phyloP scores from a whole-genome alignment of 2,888 invertebrate genomes.

The Cryptus armator region DNA sequence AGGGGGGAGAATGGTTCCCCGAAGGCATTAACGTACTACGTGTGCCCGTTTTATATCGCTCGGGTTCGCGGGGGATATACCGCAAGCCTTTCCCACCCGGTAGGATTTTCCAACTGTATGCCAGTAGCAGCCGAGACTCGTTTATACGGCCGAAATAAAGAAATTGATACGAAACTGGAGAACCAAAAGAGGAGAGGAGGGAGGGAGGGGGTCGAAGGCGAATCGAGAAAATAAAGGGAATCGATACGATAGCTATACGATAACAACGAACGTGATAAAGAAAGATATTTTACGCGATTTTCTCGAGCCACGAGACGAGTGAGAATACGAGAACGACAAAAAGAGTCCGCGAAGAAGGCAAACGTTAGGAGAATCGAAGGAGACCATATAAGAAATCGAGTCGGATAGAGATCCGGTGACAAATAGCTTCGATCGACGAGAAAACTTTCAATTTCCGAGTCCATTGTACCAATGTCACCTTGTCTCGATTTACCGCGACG shows the following conservation, averaged over 20 bases:
- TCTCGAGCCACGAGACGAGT: background rate
- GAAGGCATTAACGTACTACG: slow-evolving; percentile 70
- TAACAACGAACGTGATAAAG: slow-evolving; percentile 52
- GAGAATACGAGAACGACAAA: background rate
- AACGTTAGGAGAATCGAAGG: slow-evolving; percentile 24
- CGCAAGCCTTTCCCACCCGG: slow-evolving; percentile 4
- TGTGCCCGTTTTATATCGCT: slow-evolving; percentile 58
- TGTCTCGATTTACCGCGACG: slow-evolving; percentile 14
- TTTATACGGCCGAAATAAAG: slow-evolving; percentile 63
- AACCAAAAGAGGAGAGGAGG: background rate
- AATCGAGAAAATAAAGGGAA: slow-evolving; percentile 56
- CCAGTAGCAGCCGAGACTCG: slow-evolving; percentile 39
- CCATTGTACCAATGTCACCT: slow-evolving; percentile 62
- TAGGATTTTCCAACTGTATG: slow-evolving; percentile 44
- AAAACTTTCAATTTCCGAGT: slow-evolving; percentile 78
- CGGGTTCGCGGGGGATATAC: slow-evolving; percentile 27
- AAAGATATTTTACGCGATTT: slow-evolving; percentile 58
- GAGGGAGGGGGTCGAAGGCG: background rate
- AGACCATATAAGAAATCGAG: slow-evolving; percentile 22
- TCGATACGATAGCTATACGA: slow-evolving; percentile 33
- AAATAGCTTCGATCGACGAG: slow-evolving; percentile 71
- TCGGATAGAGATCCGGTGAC: slow-evolving; percentile 66
- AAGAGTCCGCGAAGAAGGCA: background rate
- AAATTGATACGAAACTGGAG: slow-evolving; percentile 63
- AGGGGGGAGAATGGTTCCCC: slow-evolving; percentile 65